A percentile compares a stretch with the other conserved stretches of the same genome.
These are phyloP conservation scores for Gerris lacustris DNA, from an alignment of 2,888 invertebrate genomes.

Conservation along the genomic window DNA sequence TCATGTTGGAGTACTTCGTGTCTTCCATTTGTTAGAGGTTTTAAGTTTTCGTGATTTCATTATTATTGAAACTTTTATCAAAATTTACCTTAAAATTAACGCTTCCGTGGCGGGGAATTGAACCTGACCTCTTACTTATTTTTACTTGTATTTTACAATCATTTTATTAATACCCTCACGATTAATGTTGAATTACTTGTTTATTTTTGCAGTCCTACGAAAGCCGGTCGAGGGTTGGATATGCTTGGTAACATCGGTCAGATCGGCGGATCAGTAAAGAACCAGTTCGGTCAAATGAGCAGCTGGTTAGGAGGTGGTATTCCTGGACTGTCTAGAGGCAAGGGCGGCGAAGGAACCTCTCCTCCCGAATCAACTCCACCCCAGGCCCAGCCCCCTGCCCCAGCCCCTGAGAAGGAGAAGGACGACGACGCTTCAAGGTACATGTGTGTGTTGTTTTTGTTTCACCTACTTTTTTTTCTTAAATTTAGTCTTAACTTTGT, in stretches of 20 bases:
- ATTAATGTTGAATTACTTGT: constrained; percentile 12
- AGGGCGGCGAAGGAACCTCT: neutral
- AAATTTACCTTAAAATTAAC: too few species aligned
- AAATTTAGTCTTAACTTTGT: neutral
- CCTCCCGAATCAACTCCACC: neutral
- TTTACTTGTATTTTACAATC: too few species aligned
- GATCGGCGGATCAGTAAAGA: constrained; percentile 47
- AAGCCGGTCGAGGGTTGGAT: constrained; percentile 55
- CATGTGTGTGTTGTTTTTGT: constrained; percentile 12
- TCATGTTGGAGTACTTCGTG: too few species aligned
- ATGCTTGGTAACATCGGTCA: constrained; percentile 55
- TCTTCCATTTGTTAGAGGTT: too few species aligned
- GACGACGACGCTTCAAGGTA: constrained; percentile 84
- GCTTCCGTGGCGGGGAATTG: too few species aligned
- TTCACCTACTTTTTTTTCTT: constrained; percentile 2
- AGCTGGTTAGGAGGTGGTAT: constrained; percentile 66
- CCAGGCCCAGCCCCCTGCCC: neutral
- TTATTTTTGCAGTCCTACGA: constrained; percentile 49
- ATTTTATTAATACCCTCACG: too few species aligned
- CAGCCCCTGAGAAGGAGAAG: constrained; percentile 38
- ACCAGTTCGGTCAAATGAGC: constrained; percentile 50
- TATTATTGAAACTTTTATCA: too few species aligned
- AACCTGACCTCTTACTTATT: too few species aligned
- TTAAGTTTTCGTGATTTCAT: too few species aligned
- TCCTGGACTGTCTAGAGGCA: constrained; percentile 19